Conservation (phyloP, 2,113 vertebrate species). For the Phycodurus eques region DNA sequence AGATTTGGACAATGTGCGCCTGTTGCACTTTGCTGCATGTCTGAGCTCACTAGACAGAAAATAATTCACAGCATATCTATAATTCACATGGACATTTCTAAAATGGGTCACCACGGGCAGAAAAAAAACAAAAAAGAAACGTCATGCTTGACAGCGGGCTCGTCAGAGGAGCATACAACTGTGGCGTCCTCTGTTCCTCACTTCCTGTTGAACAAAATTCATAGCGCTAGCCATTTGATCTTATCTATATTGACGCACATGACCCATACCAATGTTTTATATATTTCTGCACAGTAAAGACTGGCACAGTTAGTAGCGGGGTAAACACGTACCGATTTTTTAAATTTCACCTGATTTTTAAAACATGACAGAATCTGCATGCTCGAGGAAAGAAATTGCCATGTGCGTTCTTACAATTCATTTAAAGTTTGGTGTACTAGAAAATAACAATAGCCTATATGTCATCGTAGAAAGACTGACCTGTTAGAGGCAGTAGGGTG, state of each 20-base stretch:
- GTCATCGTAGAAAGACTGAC: too few relatives aligned
- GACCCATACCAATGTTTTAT: slow-evolving; percentile 2
- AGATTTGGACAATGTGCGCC: slow-evolving; percentile 41
- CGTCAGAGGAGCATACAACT: slow-evolving; percentile 24
- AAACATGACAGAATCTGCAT: too few relatives aligned
- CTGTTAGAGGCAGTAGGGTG: too few relatives aligned
- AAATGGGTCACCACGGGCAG: slow-evolving; percentile 1
- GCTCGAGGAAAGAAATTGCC: too few relatives aligned
- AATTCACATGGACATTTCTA: slow-evolving; percentile 34
- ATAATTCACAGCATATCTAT: slow-evolving; percentile 28
- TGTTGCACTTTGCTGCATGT: slow-evolving; percentile 30
- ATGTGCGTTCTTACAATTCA: too few relatives aligned
- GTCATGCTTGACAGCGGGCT: slow-evolving; percentile 41
- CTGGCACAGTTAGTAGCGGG: not conserved
- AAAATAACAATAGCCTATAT: too few relatives aligned
- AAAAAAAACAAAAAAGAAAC: slow-evolving; percentile 1
- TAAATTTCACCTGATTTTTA: too few relatives aligned
- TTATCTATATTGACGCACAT: slow-evolving; percentile 30
- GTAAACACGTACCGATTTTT: too few relatives aligned
- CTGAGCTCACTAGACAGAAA: slow-evolving; percentile 11
- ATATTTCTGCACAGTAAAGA: not conserved
- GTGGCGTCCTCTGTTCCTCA: slow-evolving; percentile 29
- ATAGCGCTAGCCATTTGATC: slow-evolving; percentile 28
- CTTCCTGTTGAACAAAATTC: slow-evolving; percentile 45
- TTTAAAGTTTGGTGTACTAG: too few relatives aligned